phyloP scores from a whole-genome alignment of 2,797 vertebrate species.

The Aotus griseimembra region DNA sequence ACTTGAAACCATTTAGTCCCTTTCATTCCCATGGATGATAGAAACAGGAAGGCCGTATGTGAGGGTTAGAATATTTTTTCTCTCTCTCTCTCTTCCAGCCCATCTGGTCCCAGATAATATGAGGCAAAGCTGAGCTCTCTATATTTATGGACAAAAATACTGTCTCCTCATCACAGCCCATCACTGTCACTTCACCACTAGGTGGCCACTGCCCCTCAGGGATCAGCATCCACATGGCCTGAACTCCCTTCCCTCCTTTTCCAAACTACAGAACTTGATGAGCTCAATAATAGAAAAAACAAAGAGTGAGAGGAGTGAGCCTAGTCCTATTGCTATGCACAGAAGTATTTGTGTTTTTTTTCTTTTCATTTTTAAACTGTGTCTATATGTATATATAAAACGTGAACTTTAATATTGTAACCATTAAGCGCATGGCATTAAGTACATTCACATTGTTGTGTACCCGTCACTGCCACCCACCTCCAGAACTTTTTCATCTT shows the following conservation, averaged over 20 bases:
- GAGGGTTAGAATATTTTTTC: neutral
- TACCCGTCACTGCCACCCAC: neutral
- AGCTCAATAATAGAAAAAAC: neutral
- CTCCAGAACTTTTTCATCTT: neutral
- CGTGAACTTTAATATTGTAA: neutral
- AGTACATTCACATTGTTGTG: neutral
- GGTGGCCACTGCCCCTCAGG: neutral
- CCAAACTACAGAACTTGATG: neutral
- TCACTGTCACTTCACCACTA: neutral
- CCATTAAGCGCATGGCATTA: neutral
- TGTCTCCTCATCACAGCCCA: neutral
- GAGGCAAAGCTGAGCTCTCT: neutral
- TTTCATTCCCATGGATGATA: neutral
- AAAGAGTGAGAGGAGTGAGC: neutral
- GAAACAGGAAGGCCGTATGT: neutral
- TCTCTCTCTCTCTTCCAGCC: neutral
- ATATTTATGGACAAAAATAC: neutral
- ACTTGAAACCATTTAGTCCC: neutral
- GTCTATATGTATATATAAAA: neutral
- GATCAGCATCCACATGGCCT: fast-evolving
- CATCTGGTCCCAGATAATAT: neutral
- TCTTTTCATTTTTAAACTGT: neutral
- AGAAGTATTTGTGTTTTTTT: neutral
- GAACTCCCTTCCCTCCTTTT: neutral
- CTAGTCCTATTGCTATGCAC: neutral